phyloP scores from a whole-genome alignment of 2,113 vertebrate genomes.

The Ophiodon elongatus region DNA sequence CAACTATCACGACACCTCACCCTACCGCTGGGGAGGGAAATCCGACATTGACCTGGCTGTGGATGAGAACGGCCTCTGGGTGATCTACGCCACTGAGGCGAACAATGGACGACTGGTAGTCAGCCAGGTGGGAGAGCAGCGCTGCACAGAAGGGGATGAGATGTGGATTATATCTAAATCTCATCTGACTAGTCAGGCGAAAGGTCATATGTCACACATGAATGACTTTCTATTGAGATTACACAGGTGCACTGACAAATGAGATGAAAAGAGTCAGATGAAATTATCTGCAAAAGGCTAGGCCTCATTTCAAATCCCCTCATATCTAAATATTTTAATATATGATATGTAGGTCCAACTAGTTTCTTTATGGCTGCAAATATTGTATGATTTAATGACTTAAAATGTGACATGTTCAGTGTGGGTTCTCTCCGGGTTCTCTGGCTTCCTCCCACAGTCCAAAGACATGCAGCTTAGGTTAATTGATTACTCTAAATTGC shows the following conservation, averaged over 20 bases:
- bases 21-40: constrained; percentile 96
- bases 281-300: constrained; percentile 35
- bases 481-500: not conserved
- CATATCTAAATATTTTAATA: constrained; percentile 52
- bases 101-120: constrained; percentile 93
- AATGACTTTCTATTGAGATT: constrained; percentile 44
- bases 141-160: constrained; percentile 29
- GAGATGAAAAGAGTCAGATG: constrained; percentile 21
- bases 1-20: constrained; percentile 96
- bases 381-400: not conserved
- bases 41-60: constrained; percentile 95
- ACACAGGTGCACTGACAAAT: constrained; percentile 40
- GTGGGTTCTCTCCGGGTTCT: not conserved
- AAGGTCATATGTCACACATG: constrained; percentile 47
- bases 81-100: constrained; percentile 93
- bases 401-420: not conserved
- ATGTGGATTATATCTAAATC: constrained; percentile 65
- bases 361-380: constrained; percentile 15
- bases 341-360: constrained; percentile 10
- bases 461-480: not conserved
- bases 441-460: not conserved
- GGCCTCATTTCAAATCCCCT: constrained; percentile 49
- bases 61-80: constrained; percentile 96
- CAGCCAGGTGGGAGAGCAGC: constrained; percentile 87
- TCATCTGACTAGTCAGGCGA: constrained; percentile 47